phyloP scores from a whole-genome alignment of 2,888 invertebrate species.

The Drosophila tanythrix region DNA sequence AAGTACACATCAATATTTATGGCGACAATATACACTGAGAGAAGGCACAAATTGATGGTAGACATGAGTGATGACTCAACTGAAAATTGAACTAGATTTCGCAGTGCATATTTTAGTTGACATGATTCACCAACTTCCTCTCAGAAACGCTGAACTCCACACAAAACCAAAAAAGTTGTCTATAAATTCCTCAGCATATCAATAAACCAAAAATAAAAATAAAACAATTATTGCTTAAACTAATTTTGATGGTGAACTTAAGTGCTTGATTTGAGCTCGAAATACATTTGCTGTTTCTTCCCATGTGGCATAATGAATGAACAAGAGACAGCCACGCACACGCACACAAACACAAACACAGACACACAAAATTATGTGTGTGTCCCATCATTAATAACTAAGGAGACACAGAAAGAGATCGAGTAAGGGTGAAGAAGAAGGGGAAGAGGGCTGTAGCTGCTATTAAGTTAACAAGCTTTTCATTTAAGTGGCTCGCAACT shows the following conservation, averaged over 20 bases:
- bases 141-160: background rate
- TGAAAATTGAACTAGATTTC: too few relatives aligned
- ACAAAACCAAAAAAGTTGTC: background rate
- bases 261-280: constrained; percentile 10
- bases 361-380: background rate
- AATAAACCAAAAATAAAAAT: background rate
- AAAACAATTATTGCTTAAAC: background rate
- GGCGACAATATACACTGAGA: constrained; percentile 21
- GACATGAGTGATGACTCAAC: constrained; percentile 7
- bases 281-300: constrained; percentile 4
- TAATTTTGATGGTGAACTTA: constrained; percentile 4
- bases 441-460: constrained; percentile 45
- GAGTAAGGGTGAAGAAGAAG: background rate
- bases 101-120: background rate
- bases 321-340: background rate
- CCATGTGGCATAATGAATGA: constrained; percentile 26
- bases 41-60: constrained; percentile 1
- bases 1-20: constrained; percentile 30
- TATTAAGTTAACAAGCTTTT: constrained; percentile 80
- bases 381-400: constrained; percentile 57
- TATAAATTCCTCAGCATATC: background rate
- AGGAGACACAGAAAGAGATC: constrained; percentile 25
- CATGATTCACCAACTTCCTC: background rate
- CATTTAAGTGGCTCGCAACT: constrained; percentile 69
- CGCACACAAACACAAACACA: background rate